Percentiles rank a stretch among this genome's conserved stretches.
phyloP scores from a whole-genome alignment of 2,113 vertebrate genomes.

The Chlamydotis undulata region DNA sequence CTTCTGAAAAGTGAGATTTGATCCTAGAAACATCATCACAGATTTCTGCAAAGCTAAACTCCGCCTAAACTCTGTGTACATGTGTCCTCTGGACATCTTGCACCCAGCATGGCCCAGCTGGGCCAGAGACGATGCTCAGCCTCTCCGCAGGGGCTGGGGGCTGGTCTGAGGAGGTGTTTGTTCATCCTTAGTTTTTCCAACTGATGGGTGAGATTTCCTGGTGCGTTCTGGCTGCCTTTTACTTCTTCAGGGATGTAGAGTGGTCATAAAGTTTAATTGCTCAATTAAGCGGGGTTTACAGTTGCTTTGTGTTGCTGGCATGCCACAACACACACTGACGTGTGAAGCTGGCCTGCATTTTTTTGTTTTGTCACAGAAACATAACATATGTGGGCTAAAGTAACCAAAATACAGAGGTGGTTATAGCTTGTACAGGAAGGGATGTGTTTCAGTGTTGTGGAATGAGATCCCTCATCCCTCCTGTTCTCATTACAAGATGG shows the following conservation, averaged over 20 bases:
- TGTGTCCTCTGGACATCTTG: neutral
- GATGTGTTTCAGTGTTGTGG: neutral
- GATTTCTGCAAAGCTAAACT: neutral
- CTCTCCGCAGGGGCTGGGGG: neutral
- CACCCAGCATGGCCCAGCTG: fast-evolving
- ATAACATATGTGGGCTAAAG: neutral
- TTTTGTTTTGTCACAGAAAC: neutral
- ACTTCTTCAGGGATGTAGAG: neutral
- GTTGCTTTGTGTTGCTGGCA: neutral
- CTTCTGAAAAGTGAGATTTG: neutral
- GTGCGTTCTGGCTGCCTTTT: neutral
- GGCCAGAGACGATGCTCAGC: neutral
- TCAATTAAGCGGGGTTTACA: conserved; percentile 21
- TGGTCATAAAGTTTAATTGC: conserved; percentile 15
- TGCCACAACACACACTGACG: neutral
- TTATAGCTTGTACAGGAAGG: neutral
- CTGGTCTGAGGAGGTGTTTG: neutral
- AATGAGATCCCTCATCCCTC: neutral
- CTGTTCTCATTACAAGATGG: neutral
- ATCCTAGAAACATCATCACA: neutral
- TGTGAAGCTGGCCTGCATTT: neutral
- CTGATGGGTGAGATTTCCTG: neutral
- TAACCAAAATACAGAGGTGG: neutral
- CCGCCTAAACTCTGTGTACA: neutral
- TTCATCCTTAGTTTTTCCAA: neutral